Percentiles rank a stretch among this genome's conserved stretches.
Evolutionary conservation across 2,888 invertebrate genomes (phyloP).

Genomic region (Oligia latruncula): DNA sequence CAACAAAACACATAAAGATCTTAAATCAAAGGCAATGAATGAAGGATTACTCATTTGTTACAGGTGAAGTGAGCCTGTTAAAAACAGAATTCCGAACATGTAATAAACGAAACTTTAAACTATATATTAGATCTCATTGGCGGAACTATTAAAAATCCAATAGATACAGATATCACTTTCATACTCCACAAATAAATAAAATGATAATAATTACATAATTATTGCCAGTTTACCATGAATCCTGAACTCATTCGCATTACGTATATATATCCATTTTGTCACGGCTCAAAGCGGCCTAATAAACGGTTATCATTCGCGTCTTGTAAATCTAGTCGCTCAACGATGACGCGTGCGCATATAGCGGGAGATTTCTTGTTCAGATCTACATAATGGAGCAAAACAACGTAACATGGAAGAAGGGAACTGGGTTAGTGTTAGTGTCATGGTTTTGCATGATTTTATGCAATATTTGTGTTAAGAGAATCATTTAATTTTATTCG

Average conservation of each 20-base stretch:
- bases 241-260: conserved; percentile 28
- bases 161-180: not conserved
- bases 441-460: conserved; percentile 21
- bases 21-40: too few relatives aligned
- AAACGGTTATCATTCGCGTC: conserved; percentile 49
- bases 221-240: conserved; percentile 25
- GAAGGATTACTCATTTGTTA: not conserved
- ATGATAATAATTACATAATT: not conserved
- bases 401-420: conserved; percentile 33
- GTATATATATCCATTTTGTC: conserved; percentile 43
- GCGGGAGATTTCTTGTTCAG: conserved; percentile 55
- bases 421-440: conserved; percentile 54
- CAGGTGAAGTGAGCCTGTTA: too few relatives aligned
- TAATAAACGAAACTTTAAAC: too few relatives aligned
- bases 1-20: not conserved
- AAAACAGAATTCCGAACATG: not conserved
- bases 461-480: conserved; percentile 2
- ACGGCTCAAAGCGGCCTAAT: conserved; percentile 46
- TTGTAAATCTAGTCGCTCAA: conserved; percentile 29
- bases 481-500: not conserved
- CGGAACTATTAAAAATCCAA: not conserved
- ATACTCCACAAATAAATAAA: conserved; percentile 1
- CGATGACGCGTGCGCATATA: conserved; percentile 46
- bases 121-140: not conserved
- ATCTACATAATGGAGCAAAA: conserved; percentile 54